Evolutionary conservation across 2,113 vertebrate species (phyloP).

Genomic region (Pachycephala philippinensis): DNA sequence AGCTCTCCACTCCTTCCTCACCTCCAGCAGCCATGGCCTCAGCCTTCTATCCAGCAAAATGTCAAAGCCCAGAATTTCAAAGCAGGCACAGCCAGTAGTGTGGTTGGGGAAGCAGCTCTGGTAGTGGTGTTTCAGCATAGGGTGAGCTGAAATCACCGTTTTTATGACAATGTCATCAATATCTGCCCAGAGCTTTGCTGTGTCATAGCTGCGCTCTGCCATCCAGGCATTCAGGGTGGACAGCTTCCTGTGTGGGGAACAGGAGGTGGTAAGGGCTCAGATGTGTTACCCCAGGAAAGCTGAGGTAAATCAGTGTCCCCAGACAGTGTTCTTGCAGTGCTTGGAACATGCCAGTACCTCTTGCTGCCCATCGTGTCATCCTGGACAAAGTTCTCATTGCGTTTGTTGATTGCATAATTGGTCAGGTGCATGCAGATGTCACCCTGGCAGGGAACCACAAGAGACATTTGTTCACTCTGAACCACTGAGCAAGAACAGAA

Average conservation of each 20-base stretch:
- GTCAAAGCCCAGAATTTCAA: slow-evolving; percentile 82
- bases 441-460: slow-evolving; percentile 44
- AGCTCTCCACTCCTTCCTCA: neutral
- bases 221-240: slow-evolving; percentile 75
- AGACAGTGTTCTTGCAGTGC: neutral
- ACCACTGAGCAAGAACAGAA: neutral
- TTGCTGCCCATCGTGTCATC: slow-evolving; percentile 74
- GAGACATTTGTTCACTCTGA: neutral
- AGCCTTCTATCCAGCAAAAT: slow-evolving; percentile 76
- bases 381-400: slow-evolving; percentile 71
- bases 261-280: neutral
- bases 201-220: slow-evolving; percentile 57
- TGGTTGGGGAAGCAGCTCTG: slow-evolving; percentile 75
- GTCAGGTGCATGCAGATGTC: slow-evolving; percentile 81
- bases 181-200: slow-evolving; percentile 67
- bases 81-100: slow-evolving; percentile 68
- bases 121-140: slow-evolving; percentile 78
- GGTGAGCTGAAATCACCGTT: slow-evolving; percentile 75
- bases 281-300: neutral
- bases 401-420: slow-evolving; percentile 81
- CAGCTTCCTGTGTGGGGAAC: slow-evolving; percentile 70
- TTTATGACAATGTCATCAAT: slow-evolving; percentile 78
- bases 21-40: slow-evolving; percentile 83
- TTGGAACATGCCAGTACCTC: slow-evolving; percentile 61
- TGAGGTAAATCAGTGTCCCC: neutral